Conservation (phyloP, 92 coral and sea anemone genomes). For the Galaxea fascicularis region DNA sequence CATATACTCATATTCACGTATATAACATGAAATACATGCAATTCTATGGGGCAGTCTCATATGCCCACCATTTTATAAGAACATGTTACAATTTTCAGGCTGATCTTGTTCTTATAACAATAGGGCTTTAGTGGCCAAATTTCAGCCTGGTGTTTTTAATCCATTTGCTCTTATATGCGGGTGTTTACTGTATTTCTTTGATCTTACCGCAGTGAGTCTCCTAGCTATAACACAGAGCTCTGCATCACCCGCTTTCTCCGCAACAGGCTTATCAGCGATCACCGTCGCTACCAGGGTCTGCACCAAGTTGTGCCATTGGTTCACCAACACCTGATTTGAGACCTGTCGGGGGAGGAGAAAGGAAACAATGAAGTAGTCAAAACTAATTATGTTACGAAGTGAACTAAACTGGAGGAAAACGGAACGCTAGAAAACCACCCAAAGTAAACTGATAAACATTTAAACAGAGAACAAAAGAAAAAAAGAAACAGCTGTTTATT, state of each 20-base stretch:
- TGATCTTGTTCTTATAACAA: too few species aligned
- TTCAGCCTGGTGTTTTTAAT: too few species aligned
- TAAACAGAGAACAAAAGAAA: neutral
- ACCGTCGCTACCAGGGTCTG: constrained; percentile 94
- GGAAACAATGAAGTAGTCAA: neutral
- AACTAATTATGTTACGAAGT: neutral
- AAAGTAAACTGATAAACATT: neutral
- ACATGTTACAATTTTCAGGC: too few species aligned
- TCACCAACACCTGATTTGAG: constrained; percentile 75
- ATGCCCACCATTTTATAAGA: too few species aligned
- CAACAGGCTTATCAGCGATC: constrained; percentile 93
- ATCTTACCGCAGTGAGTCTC: constrained; percentile 95
- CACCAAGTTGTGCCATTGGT: constrained; percentile 94
- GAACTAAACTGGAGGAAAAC: neutral
- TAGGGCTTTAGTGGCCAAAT: too few species aligned
- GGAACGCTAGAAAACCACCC: neutral
- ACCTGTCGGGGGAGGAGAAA: constrained; percentile 55
- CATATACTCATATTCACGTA: too few species aligned
- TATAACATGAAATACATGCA: too few species aligned
- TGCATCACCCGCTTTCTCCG: constrained; percentile 81
- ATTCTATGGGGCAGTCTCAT: too few species aligned
- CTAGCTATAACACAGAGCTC: constrained; percentile 85
- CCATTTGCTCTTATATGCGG: too few species aligned
- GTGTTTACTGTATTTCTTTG: too few species aligned
- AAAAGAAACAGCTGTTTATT: too few species aligned